These are phyloP conservation scores for Leuciscus idus DNA, from an alignment of 2,113 vertebrate species.

Conservation along the genomic window DNA sequence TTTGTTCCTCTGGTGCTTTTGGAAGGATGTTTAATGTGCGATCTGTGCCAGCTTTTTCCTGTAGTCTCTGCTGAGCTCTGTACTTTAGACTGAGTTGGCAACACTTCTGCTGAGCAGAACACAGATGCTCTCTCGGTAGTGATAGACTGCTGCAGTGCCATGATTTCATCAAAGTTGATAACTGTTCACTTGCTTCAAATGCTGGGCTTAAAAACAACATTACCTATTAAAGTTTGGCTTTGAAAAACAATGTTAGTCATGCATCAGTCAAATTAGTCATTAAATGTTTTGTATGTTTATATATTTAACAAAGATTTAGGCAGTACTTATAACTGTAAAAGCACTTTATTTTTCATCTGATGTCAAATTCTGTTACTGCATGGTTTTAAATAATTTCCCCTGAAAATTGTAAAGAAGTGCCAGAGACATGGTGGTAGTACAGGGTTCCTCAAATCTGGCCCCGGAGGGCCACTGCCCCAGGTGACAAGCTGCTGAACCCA, in stretches of 20 bases:
- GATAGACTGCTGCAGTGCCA: background rate
- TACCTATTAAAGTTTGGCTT: background rate
- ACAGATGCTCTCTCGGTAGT: conserved; percentile 35
- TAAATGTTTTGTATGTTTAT: background rate
- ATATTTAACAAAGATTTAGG: background rate
- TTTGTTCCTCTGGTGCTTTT: conserved; percentile 31
- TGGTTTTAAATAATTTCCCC: background rate
- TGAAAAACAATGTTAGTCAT: background rate
- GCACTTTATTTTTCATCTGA: background rate
- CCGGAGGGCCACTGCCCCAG: too few species aligned
- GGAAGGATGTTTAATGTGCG: conserved; percentile 30
- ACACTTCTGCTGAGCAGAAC: conserved; percentile 30
- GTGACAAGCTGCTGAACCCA: too few species aligned
- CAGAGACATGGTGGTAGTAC: background rate
- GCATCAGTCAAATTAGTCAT: background rate
- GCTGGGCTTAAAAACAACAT: background rate
- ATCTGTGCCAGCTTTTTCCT: conserved; percentile 30
- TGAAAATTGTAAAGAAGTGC: background rate
- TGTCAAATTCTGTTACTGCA: background rate
- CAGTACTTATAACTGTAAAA: background rate
- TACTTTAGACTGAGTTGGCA: conserved; percentile 30
- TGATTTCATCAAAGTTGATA: background rate
- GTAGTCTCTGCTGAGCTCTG: conserved; percentile 35
- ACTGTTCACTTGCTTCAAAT: background rate
- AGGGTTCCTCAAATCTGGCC: too few species aligned